A percentile compares a stretch with the other conserved stretches of the same genome.
phyloP scores from a whole-genome alignment of 2,113 vertebrate genomes.

The Phaethornis superciliosus region DNA sequence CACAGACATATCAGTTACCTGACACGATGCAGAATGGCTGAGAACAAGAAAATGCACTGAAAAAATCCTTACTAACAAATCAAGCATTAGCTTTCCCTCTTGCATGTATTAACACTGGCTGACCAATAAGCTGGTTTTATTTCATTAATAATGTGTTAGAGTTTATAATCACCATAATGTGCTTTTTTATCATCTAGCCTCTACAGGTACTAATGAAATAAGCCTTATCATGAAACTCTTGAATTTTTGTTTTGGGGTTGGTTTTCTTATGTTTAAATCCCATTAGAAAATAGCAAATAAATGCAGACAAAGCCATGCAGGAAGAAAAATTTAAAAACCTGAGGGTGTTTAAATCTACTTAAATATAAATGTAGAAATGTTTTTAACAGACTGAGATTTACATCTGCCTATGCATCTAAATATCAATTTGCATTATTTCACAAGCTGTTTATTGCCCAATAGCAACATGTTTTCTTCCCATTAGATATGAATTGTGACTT shows the following conservation, averaged over 20 bases:
- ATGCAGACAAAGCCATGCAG: not conserved
- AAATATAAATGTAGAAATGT: not conserved
- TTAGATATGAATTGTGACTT: not conserved
- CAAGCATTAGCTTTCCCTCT: not conserved
- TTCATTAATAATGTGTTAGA: not conserved
- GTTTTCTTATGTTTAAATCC: not conserved
- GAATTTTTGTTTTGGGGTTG: not conserved
- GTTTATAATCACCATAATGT: not conserved
- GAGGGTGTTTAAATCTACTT: not conserved
- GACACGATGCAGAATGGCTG: not conserved
- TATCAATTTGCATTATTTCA: not conserved
- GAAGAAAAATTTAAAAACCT: not conserved
- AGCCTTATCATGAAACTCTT: not conserved
- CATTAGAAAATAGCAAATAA: not conserved
- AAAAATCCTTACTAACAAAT: not conserved
- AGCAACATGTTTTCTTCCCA: not conserved
- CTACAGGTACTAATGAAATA: not conserved
- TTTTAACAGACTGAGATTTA: not conserved
- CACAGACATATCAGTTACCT: fast-evolving
- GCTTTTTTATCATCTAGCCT: not conserved
- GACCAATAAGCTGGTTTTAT: not conserved
- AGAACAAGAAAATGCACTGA: not conserved
- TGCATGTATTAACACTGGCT: not conserved
- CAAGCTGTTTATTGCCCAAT: not conserved
- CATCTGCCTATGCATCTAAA: not conserved